phyloP scores from a whole-genome alignment of 2,797 vertebrate genomes.

The Xenopus petersii region DNA sequence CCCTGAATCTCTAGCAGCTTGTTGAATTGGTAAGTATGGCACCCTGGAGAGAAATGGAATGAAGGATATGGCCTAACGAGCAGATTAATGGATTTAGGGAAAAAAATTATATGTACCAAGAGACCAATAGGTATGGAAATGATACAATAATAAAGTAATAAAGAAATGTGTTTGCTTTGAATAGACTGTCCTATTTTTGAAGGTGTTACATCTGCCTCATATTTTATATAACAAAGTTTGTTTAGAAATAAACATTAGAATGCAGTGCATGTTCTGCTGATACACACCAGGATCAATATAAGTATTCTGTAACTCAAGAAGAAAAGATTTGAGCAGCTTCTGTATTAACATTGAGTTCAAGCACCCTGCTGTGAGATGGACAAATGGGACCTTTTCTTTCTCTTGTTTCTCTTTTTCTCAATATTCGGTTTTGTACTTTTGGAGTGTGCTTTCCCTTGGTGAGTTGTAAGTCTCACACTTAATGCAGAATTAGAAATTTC shows the following conservation, averaged over 20 bases:
- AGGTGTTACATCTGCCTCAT: slow-evolving; percentile 18
- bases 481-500: no score
- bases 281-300: slow-evolving; percentile 25
- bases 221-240: slow-evolving; percentile 7
- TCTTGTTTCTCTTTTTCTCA: no score
- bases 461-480: no score
- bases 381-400: neutral
- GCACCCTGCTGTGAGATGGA: neutral
- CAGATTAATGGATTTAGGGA: slow-evolving; percentile 26
- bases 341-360: neutral
- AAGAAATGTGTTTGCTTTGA: slow-evolving; percentile 36
- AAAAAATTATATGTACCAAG: slow-evolving; percentile 29
- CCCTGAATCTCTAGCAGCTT: slow-evolving; percentile 34
- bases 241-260: slow-evolving; percentile 17
- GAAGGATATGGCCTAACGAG: slow-evolving; percentile 33
- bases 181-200: slow-evolving; percentile 17
- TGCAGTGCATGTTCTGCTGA: neutral
- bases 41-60: slow-evolving; percentile 31
- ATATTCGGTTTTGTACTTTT: no score
- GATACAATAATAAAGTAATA: slow-evolving; percentile 27
- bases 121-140: slow-evolving; percentile 37
- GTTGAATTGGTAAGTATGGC: slow-evolving; percentile 24
- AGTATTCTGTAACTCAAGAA: neutral
- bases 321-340: neutral
- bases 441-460: no score